A percentile compares a stretch with the other conserved stretches of the same genome.
Conservation (phyloP, 2,888 invertebrate genomes). For the Frankliniella fusca region DNA sequence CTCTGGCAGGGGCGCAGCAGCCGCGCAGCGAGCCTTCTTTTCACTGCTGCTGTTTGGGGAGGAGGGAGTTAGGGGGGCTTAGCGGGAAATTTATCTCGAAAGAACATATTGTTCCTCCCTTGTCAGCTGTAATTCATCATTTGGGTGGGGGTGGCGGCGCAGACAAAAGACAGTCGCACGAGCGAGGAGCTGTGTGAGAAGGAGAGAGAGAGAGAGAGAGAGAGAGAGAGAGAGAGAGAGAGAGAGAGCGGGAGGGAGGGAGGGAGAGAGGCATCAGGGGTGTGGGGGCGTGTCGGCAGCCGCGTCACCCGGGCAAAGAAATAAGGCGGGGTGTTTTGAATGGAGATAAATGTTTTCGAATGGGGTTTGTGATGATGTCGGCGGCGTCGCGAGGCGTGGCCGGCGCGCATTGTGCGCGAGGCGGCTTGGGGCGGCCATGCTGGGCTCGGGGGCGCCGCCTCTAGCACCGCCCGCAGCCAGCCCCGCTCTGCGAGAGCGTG, state of each 20-base stretch:
- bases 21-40: too few relatives aligned
- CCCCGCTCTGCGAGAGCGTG: neutral
- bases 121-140: slow-evolving; percentile 10
- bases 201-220: too few relatives aligned
- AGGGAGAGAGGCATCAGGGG: neutral
- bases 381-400: neutral
- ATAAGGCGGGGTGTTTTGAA: neutral
- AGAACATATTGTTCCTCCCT: slow-evolving; percentile 10
- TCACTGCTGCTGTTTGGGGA: too few relatives aligned
- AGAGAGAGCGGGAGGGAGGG: too few relatives aligned
- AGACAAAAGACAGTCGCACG: neutral
- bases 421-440: too few relatives aligned
- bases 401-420: neutral
- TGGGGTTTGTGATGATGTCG: neutral
- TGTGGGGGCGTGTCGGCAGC: neutral
- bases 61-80: neutral
- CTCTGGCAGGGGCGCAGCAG: too few relatives aligned
- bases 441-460: too few relatives aligned
- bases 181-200: too few relatives aligned
- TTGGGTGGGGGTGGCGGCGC: neutral
- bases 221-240: too few relatives aligned
- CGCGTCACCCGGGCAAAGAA: neutral
- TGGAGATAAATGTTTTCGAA: neutral
- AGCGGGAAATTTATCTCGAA: slow-evolving; percentile 1
- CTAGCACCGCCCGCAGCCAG: neutral